Base-by-base conservation (phyloP, 2,888 invertebrate species). In the Andrena camellia region DNA sequence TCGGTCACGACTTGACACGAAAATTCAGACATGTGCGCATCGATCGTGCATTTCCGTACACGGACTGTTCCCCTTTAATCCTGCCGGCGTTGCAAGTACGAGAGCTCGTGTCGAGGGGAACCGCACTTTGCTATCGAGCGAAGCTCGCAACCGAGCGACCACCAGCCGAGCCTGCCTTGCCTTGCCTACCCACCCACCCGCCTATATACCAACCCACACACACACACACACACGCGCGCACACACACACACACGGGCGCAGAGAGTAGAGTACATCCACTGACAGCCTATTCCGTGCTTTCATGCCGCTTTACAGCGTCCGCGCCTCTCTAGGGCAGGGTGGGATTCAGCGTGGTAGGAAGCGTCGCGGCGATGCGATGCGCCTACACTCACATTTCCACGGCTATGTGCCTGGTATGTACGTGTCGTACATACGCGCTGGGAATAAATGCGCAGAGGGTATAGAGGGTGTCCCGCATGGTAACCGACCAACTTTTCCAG, bases 101-200 rank as follows among this genome's bases (percentile, higher is more conserved):
- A 91, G 92, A 93, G 92, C 92, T 91, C 88, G 91, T 88, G 92
- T 90, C 91, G 92, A 92, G 92, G 92, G 91, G 91, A 91, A 92
- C 90, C 91, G 90, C 91, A 91, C 91, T 92, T 92, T 89, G 91
- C 91, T 93, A 93, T 93, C 92, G 93, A 93, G 92, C 93, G 93
- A 89, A 89, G 88, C 90, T 89, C 87, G 88, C 90, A 87, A 89
- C 87, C 88, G 84, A 89, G 80, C 89, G 89, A 88, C 91, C 90
- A 89, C 88, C 89, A 87, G 87, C 84, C 86, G 85, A 90, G 90
- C 89, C 86, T 86, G 81, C 84, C 85, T 84, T 80, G 77, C 84
- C 86, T 84, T 76, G 73, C 81, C 86, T 74, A 80, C 81, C 71
- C 74, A 86, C 81, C 83, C 83, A 80, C 79, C 60, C 75, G 35